Percentiles rank a stretch among this genome's conserved stretches.
Conservation (phyloP, 2,797 vertebrate genomes). For the Peromyscus attwateri region DNA sequence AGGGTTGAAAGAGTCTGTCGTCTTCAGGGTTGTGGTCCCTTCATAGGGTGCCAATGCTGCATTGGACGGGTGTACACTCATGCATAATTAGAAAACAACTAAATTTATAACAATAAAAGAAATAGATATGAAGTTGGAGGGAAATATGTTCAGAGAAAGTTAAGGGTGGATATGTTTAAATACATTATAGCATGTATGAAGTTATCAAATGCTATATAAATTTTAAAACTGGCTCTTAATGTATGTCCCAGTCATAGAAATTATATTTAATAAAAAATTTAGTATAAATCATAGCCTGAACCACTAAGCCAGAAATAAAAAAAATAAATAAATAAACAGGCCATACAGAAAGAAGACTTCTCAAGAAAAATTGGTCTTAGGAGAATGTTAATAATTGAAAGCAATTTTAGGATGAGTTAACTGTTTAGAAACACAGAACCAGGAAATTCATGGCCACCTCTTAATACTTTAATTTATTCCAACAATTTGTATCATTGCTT, state of each 20-base stretch:
- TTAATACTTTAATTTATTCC: background rate
- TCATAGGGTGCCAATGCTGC: background rate
- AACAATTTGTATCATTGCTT: background rate
- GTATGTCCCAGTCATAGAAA: background rate
- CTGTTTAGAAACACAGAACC: background rate
- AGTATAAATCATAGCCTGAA: background rate
- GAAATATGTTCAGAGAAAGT: background rate
- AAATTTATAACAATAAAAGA: background rate
- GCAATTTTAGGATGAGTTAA: background rate
- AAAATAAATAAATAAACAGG: background rate
- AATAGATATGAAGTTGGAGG: background rate
- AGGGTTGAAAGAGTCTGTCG: background rate
- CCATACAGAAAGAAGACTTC: background rate
- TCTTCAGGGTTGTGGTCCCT: background rate
- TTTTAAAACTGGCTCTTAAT: background rate
- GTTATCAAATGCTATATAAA: background rate
- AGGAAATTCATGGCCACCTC: background rate
- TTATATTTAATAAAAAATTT: background rate
- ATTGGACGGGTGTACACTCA: no score
- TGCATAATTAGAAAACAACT: background rate
- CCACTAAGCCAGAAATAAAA: background rate
- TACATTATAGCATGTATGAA: background rate
- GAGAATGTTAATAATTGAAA: background rate
- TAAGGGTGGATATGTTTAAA: background rate
- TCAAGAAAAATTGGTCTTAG: background rate